Evolutionary conservation across 2,113 vertebrate species (phyloP), one percentile per base, ranked within the genome.

Genomic region (Gambusia holbrooki): DNA sequence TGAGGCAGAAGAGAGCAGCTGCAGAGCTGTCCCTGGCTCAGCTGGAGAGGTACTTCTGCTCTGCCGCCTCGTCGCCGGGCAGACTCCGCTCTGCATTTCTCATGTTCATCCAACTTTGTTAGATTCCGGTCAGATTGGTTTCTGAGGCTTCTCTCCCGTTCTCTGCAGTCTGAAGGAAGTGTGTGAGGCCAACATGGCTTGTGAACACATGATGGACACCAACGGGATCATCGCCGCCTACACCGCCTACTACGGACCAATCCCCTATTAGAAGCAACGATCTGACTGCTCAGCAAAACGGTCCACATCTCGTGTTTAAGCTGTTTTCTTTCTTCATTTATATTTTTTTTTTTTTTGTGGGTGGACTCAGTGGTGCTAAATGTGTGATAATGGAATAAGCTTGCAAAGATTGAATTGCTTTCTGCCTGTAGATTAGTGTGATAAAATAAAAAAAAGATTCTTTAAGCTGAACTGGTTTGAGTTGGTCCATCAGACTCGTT

Each of bases 161-260:
- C 28, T 45, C 11, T 30, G 10, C 84, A 94, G 94, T 66, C 86
- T 94, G 81, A 86, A 65, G 1, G 95, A 96, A 71, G 94, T 92
- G 37, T 97, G 96, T 78, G 95, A 96, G 80, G 85, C 81, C 51
- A 93, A 95, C 33, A 1, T 90, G 0, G 94, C 88, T 1, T 96
- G 95, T 81, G 94, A 95, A 30, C 51, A 94, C 33, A 94, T 95
- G 84, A 93, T 95, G 42, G 94, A 96, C 84, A 87, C 89, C 12
- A 33, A 82, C 79, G 82, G 96, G 88, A 88, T 96, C 93, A 87
- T 84, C 37, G 84, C 86, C 7, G 95, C 95, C 73, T 96, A 96
- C 90, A 92, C 92, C n/a, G 83, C 27, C 69, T 94, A 90, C 83
- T 96, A 95, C 30, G 93, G 95, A 66, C 92, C 91, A 27, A 88